These are phyloP conservation scores for Dendroctonus ponderosae DNA, from an alignment of 1,140 invertebrate genomes.

Conservation along the genomic window DNA sequence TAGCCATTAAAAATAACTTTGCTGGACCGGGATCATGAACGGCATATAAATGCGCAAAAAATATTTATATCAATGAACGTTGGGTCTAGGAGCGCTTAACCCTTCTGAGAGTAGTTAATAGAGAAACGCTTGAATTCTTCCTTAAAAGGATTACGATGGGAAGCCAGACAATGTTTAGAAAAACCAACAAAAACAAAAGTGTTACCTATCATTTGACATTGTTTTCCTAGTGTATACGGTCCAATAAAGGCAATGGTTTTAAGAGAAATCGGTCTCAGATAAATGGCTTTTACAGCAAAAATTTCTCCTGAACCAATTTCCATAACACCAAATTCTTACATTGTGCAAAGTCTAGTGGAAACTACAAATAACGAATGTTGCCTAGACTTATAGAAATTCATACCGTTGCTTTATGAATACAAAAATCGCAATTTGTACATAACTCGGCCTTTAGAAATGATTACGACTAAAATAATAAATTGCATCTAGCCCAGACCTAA, in stretches of 20 bases:
- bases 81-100: background rate
- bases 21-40: conserved; percentile 3
- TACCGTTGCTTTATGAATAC: background rate
- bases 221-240: too few relatives aligned
- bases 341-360: background rate
- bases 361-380: background rate
- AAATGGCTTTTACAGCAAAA: too few relatives aligned
- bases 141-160: too few relatives aligned
- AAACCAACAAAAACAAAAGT: too few relatives aligned
- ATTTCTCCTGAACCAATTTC: too few relatives aligned
- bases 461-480: conserved; percentile 16
- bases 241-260: too few relatives aligned
- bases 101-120: background rate
- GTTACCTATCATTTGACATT: too few relatives aligned
- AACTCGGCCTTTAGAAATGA: conserved; percentile 12
- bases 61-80: background rate
- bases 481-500: conserved; percentile 7
- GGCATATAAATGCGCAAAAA: conserved; percentile 11
- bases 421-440: background rate
- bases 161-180: background rate
- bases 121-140: background rate
- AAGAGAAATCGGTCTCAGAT: too few relatives aligned
- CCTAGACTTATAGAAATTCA: background rate
- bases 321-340: too few relatives aligned
- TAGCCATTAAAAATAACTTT: conserved; percentile 15